These are phyloP conservation scores for Ailurus styani DNA, from an alignment of 2,113 vertebrate genomes.

Conservation along the genomic window DNA sequence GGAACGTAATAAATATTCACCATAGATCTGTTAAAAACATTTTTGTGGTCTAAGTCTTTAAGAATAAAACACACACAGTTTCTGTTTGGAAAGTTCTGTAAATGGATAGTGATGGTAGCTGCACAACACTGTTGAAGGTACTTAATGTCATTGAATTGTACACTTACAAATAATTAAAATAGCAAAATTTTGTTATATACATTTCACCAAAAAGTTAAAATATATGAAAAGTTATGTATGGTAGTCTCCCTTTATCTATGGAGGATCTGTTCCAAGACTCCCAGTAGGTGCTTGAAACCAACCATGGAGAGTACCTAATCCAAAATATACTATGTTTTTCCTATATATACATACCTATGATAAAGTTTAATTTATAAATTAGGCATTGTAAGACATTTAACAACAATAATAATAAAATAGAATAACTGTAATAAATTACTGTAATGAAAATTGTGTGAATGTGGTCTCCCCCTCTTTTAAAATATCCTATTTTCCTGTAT, in stretches of 20 bases:
- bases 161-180: not conserved
- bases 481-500: not conserved
- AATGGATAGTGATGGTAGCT: not conserved
- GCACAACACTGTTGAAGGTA: not conserved
- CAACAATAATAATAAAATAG: not conserved
- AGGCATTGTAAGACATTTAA: not conserved
- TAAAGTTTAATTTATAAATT: not conserved
- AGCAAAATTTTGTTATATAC: not conserved
- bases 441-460: not conserved
- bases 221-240: not conserved
- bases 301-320: not conserved
- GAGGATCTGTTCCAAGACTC: not conserved
- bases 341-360: not conserved
- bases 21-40: not conserved
- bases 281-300: not conserved
- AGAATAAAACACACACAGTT: not conserved
- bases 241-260: not conserved
- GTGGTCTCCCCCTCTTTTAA: not conserved
- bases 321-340: not conserved
- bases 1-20: not conserved
- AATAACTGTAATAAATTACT: not conserved
- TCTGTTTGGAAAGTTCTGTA: not conserved
- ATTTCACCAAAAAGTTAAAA: not conserved
- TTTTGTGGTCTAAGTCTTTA: not conserved
- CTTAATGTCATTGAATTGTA: not conserved